Evolutionary conservation across 2,797 vertebrate species (phyloP).

Genomic region (Echiichthys vipera): DNA sequence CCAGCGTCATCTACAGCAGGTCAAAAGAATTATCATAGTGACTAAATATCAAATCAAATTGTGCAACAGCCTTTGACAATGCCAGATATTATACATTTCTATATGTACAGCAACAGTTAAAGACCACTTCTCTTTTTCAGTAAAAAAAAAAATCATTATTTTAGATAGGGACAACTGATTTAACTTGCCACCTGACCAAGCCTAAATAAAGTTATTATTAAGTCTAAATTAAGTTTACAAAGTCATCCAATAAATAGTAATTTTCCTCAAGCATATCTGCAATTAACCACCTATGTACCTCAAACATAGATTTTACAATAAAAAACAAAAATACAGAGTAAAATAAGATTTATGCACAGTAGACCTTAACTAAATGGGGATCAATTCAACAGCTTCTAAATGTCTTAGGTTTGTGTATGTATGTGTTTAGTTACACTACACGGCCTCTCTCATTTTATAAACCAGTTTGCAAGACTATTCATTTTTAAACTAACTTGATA

Average conservation of each 20-base stretch:
- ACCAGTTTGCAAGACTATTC: neutral
- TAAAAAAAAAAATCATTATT: neutral
- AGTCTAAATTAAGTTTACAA: neutral
- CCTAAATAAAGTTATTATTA: neutral
- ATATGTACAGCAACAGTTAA: neutral
- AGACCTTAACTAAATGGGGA: neutral
- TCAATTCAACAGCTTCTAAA: slow-evolving; percentile 3
- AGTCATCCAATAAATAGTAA: neutral
- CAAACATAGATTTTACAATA: neutral
- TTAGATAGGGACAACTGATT: neutral
- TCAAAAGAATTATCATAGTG: neutral
- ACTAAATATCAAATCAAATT: neutral
- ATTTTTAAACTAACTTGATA: slow-evolving; percentile 20
- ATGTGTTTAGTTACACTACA: slow-evolving; percentile 3
- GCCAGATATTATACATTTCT: neutral
- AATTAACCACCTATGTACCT: neutral
- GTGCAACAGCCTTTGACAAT: neutral
- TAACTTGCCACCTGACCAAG: neutral
- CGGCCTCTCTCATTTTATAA: neutral
- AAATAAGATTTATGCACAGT: neutral
- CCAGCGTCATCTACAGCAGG: neutral
- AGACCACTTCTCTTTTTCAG: neutral
- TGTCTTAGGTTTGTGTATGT: neutral
- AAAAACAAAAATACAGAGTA: neutral
- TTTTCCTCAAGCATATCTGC: neutral